Evolutionary conservation across 1,140 invertebrate species (phyloP).

Genomic region (Achatina immaculata): DNA sequence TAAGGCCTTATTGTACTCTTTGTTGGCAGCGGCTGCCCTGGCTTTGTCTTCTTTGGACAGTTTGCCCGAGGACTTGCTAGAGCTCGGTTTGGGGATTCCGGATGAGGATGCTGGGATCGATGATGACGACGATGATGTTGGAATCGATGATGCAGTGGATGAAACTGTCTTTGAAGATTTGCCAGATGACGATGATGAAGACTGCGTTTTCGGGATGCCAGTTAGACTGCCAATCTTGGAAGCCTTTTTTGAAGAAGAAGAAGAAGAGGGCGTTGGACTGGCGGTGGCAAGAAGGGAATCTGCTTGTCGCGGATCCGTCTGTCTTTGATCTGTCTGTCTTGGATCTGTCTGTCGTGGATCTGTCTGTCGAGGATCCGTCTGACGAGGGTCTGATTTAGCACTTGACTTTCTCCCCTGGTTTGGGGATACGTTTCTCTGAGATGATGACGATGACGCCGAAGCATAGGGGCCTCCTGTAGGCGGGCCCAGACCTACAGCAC

Average conservation of each 20-base stretch:
- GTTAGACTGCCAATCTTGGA: conserved; percentile 64
- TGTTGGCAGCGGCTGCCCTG: conserved; percentile 38
- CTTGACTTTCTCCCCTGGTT: conserved; percentile 26
- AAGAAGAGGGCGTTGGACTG: conserved; percentile 41
- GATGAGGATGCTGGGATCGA: conserved; percentile 50
- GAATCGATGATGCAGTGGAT: conserved; percentile 45
- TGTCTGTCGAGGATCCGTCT: neutral
- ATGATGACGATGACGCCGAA: neutral
- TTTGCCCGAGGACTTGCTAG: conserved; percentile 51
- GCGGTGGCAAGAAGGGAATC: conserved; percentile 37
- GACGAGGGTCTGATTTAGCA: conserved; percentile 17
- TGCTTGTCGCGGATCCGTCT: neutral
- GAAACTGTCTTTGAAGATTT: conserved; percentile 37
- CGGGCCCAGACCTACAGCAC: conserved; percentile 26
- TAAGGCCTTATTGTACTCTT: conserved; percentile 43
- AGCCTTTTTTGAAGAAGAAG: conserved; percentile 49
- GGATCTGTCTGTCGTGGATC: conserved; percentile 6
- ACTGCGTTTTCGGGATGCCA: conserved; percentile 51
- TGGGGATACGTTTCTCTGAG: conserved; percentile 19
- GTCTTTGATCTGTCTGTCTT: conserved; percentile 7
- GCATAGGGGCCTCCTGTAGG: conserved; percentile 31
- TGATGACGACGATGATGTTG: conserved; percentile 42
- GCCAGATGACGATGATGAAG: conserved; percentile 36
- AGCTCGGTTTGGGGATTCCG: conserved; percentile 53
- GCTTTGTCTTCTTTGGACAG: conserved; percentile 51